A percentile compares a stretch with the other conserved stretches of the same genome.
Evolutionary conservation across 1,140 invertebrate species (phyloP).

Genomic region (Ruditapes philippinarum): DNA sequence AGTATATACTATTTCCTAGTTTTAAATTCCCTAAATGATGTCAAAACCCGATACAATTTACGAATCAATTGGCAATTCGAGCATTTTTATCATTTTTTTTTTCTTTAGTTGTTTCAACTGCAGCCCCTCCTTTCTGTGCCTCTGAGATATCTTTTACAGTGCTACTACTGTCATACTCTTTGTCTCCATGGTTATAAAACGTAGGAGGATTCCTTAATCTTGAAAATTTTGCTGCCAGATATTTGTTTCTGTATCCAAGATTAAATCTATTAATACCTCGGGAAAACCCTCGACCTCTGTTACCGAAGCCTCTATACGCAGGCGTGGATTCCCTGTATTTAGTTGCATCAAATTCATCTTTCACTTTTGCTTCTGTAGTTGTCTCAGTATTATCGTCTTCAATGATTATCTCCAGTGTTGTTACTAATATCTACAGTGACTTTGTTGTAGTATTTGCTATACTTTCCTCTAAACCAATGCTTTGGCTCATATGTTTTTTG

Average conservation of each 20-base stretch:
- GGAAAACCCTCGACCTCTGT: background rate
- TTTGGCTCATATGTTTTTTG: background rate
- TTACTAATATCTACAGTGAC: background rate
- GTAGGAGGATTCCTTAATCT: background rate
- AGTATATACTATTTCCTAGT: too few relatives aligned
- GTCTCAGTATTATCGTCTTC: background rate
- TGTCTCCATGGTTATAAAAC: background rate
- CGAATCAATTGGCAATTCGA: too few relatives aligned
- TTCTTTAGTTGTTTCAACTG: too few relatives aligned
- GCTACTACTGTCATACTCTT: background rate
- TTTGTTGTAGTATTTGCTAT: background rate
- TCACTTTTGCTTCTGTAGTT: background rate
- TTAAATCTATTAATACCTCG: background rate
- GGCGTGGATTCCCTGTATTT: background rate
- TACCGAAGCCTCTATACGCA: background rate
- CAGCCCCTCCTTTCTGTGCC: too few relatives aligned
- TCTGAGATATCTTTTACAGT: background rate
- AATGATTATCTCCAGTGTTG: background rate
- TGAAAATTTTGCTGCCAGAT: background rate
- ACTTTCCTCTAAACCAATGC: background rate
- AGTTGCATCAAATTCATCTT: background rate
- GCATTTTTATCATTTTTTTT: too few relatives aligned
- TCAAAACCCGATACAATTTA: too few relatives aligned
- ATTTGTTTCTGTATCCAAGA: background rate
- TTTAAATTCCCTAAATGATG: too few relatives aligned